A percentile compares a stretch with the other conserved stretches of the same genome.
Evolutionary conservation across 2,113 vertebrate genomes (phyloP).

Genomic region (Oreocharis arfaki): DNA sequence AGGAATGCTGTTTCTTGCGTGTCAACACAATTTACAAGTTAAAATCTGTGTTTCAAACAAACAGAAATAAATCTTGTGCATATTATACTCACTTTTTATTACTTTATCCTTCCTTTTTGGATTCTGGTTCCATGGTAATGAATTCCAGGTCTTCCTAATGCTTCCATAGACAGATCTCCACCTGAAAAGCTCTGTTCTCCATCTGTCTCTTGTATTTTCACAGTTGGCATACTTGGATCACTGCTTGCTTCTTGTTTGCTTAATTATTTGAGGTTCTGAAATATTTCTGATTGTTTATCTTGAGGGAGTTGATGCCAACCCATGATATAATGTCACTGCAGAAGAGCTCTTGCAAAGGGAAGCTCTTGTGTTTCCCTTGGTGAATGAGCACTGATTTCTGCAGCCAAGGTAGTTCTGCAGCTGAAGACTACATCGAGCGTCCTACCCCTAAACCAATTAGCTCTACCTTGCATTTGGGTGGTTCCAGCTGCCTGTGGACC

Average conservation of each 20-base stretch:
- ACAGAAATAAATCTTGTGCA: background rate
- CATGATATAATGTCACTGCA: background rate
- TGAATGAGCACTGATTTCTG: background rate
- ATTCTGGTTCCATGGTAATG: background rate
- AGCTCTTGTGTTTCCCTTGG: background rate
- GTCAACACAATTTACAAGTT: background rate
- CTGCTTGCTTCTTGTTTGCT: background rate
- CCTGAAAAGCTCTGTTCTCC: background rate
- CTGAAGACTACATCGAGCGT: background rate
- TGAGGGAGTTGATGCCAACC: background rate
- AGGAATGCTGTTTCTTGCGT: background rate
- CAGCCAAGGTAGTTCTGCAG: background rate
- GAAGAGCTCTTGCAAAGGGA: background rate
- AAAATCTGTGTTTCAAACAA: background rate
- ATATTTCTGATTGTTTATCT: background rate
- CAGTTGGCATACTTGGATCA: background rate
- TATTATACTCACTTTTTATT: background rate
- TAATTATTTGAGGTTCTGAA: slow-evolving; percentile 8
- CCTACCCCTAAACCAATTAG: background rate
- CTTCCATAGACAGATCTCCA: background rate
- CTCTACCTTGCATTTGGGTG: background rate
- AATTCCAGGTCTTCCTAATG: background rate
- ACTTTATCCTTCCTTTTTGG: background rate
- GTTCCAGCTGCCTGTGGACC: background rate
- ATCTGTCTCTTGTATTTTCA: background rate